Evolutionary conservation across 2,113 vertebrate genomes (phyloP).

Genomic region (Cepphus grylle): DNA sequence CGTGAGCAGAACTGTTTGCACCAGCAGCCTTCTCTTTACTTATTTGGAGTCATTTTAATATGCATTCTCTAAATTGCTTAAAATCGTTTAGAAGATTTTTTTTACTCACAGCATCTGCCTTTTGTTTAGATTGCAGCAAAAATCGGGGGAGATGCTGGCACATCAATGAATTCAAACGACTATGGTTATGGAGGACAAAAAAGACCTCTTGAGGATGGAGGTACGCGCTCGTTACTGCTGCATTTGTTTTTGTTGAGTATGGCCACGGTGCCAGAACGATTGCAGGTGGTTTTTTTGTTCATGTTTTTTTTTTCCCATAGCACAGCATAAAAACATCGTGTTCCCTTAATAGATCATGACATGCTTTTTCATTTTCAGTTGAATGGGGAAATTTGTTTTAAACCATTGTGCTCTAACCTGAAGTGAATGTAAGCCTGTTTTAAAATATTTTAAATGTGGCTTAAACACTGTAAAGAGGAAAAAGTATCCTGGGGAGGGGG

Average conservation of each 20-base stretch:
- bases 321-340: neutral
- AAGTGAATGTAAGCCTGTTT: neutral
- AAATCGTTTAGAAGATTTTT: neutral
- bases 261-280: neutral
- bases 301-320: neutral
- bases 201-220: slow-evolving; percentile 97
- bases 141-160: slow-evolving; percentile 93
- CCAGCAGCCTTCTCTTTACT: neutral
- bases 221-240: slow-evolving; percentile 73
- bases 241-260: neutral
- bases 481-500: neutral
- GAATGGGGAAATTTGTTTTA: neutral
- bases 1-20: accelerated
- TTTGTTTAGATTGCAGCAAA: slow-evolving; percentile 92
- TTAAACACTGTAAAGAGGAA: neutral
- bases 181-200: slow-evolving; percentile 97
- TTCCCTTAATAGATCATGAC: neutral
- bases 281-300: neutral
- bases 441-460: neutral
- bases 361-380: neutral
- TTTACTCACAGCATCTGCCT: neutral
- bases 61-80: accelerated
- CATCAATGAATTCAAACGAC: slow-evolving; percentile 86
- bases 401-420: neutral
- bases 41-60: neutral